Conservation (phyloP, 2,797 vertebrate genomes). For the Leucoraja ocellata region DNA sequence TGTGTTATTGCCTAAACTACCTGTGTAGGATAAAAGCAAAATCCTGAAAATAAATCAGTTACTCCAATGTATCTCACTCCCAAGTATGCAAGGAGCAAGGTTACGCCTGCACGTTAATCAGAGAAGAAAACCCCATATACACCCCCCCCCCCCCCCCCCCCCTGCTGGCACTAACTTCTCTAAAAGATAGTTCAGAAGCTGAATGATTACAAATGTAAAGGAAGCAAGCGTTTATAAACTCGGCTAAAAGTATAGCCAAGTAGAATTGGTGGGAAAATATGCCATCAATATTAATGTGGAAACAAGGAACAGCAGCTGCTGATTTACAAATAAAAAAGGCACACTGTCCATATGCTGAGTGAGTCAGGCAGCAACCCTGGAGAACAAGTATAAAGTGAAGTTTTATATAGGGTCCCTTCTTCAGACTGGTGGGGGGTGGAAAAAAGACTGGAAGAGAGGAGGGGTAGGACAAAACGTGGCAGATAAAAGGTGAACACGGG, state of each 20-base stretch:
- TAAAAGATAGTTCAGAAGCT: background rate
- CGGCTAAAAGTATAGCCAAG: background rate
- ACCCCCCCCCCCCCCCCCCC: too few relatives aligned
- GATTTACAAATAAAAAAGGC: background rate
- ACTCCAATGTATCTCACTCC: background rate
- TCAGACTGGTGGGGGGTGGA: too few relatives aligned
- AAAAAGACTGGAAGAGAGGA: too few relatives aligned
- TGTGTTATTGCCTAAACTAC: background rate
- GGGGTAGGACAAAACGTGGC: too few relatives aligned
- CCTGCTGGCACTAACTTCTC: background rate
- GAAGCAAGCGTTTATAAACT: background rate
- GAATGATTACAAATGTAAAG: background rate
- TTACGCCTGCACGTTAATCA: background rate
- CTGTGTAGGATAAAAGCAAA: background rate
- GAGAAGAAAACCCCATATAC: background rate
- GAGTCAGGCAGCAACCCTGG: too few relatives aligned
- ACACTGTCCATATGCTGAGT: too few relatives aligned
- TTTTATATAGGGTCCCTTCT: too few relatives aligned
- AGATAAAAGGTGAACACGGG: too few relatives aligned
- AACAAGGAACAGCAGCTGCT: background rate
- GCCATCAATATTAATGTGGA: background rate
- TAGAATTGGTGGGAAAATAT: background rate
- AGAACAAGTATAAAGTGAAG: too few relatives aligned
- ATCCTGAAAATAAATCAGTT: background rate
- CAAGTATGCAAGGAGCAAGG: background rate